Evolutionary conservation across 2,888 invertebrate species (phyloP), one percentile per base, ranked within the genome.

Genomic region (Magallana nippona): DNA sequence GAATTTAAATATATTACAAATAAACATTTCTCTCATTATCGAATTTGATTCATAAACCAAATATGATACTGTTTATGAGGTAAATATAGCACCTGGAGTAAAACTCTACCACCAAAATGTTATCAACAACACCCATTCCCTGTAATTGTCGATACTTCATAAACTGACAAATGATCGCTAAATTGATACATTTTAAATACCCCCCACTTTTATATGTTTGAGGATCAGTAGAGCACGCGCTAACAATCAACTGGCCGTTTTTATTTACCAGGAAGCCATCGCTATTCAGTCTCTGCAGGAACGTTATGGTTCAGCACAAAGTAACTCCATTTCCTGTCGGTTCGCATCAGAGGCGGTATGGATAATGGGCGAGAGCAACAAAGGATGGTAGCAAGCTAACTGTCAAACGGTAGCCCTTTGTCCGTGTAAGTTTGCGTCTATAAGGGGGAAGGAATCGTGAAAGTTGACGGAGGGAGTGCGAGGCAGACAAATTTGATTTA

Each of bases 261-360:
- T 55, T 78, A 78, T 19, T 55, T 77, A 55, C 10, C 55, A 78
- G 78, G 56, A 55, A 78, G 56, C 19, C 55, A 11, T 78, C 56
- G 13, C 63, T 55, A 32, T 8, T 44, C 79, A 15, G 57, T 77
- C 44, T 57, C 57, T 71, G 44, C 80, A 63, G 80, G 58, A 63
- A 60, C 81, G 71, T 63, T 62, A 63, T 79, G 84, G 84, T 84
- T 84, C 84, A 84, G 19, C 82, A 82, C 78, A 63, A 78, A 82
- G 63, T 79, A 82, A 84, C 84, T 82, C 79, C 79, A 84, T 84
- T 84, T 84, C 84, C 84, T 84, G 82, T 79, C 63, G 80, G 78
- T 82, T 71, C 71, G 71, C 55, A 71, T 82, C 71, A 82, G 55
- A 55, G 71, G 32, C 60, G 55, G 55, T 71, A 56, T n/a, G 17